Conservation (phyloP, 2,888 invertebrate species). For the Lacanobia wlatinum region DNA sequence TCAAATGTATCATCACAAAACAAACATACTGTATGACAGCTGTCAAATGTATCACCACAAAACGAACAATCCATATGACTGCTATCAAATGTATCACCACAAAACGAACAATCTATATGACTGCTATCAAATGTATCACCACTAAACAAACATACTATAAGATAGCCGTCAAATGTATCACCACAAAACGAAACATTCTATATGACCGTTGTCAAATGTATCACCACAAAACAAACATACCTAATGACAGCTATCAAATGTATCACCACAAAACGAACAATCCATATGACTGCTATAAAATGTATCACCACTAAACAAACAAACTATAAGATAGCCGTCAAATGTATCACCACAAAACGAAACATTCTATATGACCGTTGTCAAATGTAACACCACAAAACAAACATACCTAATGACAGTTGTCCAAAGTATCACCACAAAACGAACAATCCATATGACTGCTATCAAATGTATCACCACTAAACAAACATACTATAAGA, state of each 20-base stretch:
- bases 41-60: neutral
- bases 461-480: neutral
- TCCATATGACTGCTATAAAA: neutral
- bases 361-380: neutral
- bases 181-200: neutral
- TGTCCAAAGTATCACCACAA: neutral
- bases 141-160: neutral
- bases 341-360: neutral
- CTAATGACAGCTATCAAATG: neutral
- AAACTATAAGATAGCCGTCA: neutral
- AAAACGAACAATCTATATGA: neutral
- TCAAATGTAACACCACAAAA: neutral
- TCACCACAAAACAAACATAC: neutral
- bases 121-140: neutral
- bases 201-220: neutral
- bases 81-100: neutral
- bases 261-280: neutral
- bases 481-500: neutral
- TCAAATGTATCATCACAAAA: neutral
- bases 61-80: neutral
- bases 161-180: neutral
- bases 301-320: neutral
- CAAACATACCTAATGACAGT: neutral
- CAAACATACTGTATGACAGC: neutral
- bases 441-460: neutral